Conservation (phyloP, 2,797 vertebrate genomes). For the Danio aesculapii region DNA sequence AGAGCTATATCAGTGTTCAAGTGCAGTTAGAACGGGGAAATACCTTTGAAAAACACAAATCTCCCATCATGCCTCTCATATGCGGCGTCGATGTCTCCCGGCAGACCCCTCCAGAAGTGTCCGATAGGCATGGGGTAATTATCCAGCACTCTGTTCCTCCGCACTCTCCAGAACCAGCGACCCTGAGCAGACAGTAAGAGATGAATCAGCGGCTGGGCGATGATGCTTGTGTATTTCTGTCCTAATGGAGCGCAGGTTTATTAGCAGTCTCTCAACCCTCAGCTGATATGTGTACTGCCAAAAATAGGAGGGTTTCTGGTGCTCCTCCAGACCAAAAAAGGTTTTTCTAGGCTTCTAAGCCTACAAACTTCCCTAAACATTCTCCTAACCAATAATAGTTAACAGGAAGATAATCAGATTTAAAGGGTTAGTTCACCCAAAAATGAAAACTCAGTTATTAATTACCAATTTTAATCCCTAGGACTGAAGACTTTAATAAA, state of each 20-base stretch:
- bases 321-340: slow-evolving; percentile 1
- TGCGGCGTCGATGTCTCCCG: slow-evolving; percentile 91
- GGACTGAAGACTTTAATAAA: no score
- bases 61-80: slow-evolving; percentile 93
- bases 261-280: neutral
- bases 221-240: neutral
- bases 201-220: neutral
- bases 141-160: slow-evolving; percentile 93
- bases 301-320: slow-evolving; percentile 2
- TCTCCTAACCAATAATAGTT: neutral
- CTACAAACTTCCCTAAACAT: neutral
- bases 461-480: no score
- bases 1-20: slow-evolving; percentile 18
- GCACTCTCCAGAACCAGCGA: slow-evolving; percentile 97
- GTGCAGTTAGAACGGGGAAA: slow-evolving; percentile 19
- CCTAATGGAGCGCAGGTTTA: neutral
- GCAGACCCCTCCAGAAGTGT: slow-evolving; percentile 97
- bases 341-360: neutral
- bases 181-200: slow-evolving; percentile 77
- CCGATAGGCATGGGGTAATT: slow-evolving; percentile 97
- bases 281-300: neutral
- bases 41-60: slow-evolving; percentile 98
- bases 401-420: no score
- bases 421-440: no score
- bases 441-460: no score